Conservation (phyloP, 2,888 invertebrate species). For the Petrolisthes manimaculis region DNA sequence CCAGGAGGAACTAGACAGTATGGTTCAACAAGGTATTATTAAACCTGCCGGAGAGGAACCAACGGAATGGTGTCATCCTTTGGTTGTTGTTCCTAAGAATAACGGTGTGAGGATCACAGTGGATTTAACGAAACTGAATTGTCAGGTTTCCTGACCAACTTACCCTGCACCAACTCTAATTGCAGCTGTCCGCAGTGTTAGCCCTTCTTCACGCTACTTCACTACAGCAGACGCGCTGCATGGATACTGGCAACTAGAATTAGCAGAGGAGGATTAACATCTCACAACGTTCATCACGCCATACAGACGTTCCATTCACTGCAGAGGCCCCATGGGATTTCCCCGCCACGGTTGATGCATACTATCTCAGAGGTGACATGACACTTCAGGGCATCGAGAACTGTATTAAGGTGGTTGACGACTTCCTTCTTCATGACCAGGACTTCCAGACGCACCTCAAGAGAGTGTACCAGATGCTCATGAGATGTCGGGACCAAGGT, state of each 20-base stretch:
- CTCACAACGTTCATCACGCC: slow-evolving; percentile 33
- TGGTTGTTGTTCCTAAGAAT: not conserved
- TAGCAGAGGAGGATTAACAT: slow-evolving; percentile 2
- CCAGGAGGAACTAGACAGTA: slow-evolving; percentile 2
- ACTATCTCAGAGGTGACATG: slow-evolving; percentile 19
- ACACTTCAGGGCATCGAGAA: slow-evolving; percentile 33
- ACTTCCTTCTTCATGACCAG: not conserved
- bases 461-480: no score
- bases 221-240: slow-evolving; percentile 11
- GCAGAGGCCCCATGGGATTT: slow-evolving; percentile 42
- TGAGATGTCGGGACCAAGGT: no score
- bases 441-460: no score
- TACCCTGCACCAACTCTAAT: not conserved
- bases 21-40: slow-evolving; percentile 4
- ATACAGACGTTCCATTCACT: not conserved
- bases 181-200: slow-evolving; percentile 23
- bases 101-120: not conserved
- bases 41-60: not conserved
- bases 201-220: slow-evolving; percentile 12
- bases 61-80: not conserved
- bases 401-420: slow-evolving; percentile 28
- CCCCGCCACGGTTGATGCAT: slow-evolving; percentile 28
- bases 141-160: no score
- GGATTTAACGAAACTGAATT: not conserved
- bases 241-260: slow-evolving; percentile 44